A percentile compares a stretch with the other conserved stretches of the same genome.
Conservation (phyloP, 2,888 invertebrate genomes). For the Alloscopus bannaensis region DNA sequence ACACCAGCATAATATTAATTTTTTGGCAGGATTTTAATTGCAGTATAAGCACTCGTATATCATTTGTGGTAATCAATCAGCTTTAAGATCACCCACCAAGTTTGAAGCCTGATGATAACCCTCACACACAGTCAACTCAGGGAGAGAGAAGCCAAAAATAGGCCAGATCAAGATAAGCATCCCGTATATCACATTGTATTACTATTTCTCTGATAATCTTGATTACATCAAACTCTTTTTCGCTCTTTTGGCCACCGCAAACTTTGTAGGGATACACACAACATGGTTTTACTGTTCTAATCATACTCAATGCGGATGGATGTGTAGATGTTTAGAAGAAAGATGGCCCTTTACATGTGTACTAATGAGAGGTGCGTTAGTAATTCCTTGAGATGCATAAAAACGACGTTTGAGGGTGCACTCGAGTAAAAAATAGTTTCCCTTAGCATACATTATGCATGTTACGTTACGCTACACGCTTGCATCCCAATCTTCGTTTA, state of each 20-base stretch:
- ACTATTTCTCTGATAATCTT: conserved; percentile 12
- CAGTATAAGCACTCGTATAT: background rate
- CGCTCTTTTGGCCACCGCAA: conserved; percentile 13
- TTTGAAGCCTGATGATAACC: no score
- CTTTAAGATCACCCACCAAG: conserved; percentile 1
- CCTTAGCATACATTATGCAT: background rate
- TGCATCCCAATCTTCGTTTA: no score
- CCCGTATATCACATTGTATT: no score
- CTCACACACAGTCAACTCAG: no score
- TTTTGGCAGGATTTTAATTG: background rate
- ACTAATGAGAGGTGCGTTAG: background rate
- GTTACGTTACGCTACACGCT: no score
- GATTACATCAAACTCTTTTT: conserved; percentile 17
- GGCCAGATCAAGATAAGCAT: no score
- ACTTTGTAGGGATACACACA: background rate
- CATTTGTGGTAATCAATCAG: conserved; percentile 1
- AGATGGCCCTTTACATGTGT: conserved; percentile 14
- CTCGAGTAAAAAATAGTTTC: conserved; percentile 2
- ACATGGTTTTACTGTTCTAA: background rate
- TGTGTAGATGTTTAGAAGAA: background rate
- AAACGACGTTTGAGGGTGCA: background rate
- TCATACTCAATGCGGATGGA: conserved; percentile 8
- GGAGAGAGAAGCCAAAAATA: no score
- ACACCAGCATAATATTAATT: no score
- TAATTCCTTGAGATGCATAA: conserved; percentile 4